Conservation (phyloP, 2,888 invertebrate genomes). For the Aphodius sticticus region DNA sequence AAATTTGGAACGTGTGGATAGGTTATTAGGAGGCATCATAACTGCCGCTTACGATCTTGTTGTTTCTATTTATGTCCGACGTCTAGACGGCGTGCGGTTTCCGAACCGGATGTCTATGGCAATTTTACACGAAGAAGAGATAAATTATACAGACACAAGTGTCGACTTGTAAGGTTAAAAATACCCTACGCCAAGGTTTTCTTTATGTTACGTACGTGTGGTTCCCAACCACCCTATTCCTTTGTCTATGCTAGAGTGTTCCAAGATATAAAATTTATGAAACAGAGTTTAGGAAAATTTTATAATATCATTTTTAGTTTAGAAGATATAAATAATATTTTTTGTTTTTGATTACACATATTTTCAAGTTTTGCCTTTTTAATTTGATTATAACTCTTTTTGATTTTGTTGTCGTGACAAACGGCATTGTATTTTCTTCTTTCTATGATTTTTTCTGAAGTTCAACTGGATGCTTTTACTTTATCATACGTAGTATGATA, state of each 20-base stretch:
- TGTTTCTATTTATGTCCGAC: background rate
- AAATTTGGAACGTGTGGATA: background rate
- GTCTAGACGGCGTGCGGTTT: background rate
- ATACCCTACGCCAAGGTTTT: background rate
- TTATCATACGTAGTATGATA: too few species aligned
- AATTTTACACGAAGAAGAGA: background rate
- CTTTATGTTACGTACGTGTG: background rate
- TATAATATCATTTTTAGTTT: too few species aligned
- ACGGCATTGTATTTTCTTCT: too few species aligned
- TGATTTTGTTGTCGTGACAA: too few species aligned
- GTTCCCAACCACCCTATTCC: background rate
- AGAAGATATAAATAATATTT: too few species aligned
- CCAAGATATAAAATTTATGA: too few species aligned
- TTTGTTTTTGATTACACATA: too few species aligned
- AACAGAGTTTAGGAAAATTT: too few species aligned
- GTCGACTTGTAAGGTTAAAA: background rate
- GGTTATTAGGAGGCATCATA: constrained; percentile 4
- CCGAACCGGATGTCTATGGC: background rate
- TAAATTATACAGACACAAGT: background rate
- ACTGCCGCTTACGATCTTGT: background rate
- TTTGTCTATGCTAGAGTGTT: background rate
- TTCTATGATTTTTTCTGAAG: too few species aligned
- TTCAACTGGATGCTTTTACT: too few species aligned
- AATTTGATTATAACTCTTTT: too few species aligned
- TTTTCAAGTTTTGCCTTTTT: too few species aligned